phyloP scores from a whole-genome alignment of 1,140 invertebrate genomes.

The Ptiloglossa arizonensis region DNA sequence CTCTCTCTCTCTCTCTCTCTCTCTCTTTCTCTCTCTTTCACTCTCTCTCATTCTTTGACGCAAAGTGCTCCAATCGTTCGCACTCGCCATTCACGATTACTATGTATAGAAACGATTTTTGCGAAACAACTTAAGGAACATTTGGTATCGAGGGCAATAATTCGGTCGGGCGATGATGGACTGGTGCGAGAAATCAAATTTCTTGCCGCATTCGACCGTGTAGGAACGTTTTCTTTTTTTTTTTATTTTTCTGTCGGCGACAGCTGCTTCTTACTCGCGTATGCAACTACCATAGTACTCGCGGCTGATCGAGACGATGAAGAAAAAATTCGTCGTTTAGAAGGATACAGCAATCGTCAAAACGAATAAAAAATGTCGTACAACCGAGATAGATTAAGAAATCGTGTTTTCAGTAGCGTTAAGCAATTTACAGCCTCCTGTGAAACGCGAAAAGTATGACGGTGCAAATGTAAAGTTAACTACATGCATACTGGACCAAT shows the following conservation, averaged over 20 bases:
- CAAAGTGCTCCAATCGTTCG: slow-evolving; percentile 34
- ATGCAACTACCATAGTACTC: background rate
- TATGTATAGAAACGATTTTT: slow-evolving; percentile 61
- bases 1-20: background rate
- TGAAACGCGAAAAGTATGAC: no score
- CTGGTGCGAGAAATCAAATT: slow-evolving; percentile 46
- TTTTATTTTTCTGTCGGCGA: background rate
- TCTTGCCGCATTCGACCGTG: background rate
- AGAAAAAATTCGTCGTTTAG: background rate
- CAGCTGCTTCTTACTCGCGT: background rate
- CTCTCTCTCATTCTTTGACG: slow-evolving; percentile 28
- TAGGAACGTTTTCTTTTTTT: slow-evolving; percentile 28
- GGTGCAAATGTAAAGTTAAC: no score
- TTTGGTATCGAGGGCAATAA: slow-evolving; percentile 66
- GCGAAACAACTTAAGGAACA: slow-evolving; percentile 68
- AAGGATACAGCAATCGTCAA: no score
- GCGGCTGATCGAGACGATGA: slow-evolving; percentile 4
- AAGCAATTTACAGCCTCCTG: no score
- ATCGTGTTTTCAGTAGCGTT: no score
- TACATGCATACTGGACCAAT: no score
- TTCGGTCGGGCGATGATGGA: slow-evolving; percentile 55
- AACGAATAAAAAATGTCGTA: no score
- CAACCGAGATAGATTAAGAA: no score
- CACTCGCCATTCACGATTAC: slow-evolving; percentile 44
- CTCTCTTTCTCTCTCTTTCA: background rate